phyloP scores from a whole-genome alignment of 2,888 invertebrate species.

The Arctia plantaginis region DNA sequence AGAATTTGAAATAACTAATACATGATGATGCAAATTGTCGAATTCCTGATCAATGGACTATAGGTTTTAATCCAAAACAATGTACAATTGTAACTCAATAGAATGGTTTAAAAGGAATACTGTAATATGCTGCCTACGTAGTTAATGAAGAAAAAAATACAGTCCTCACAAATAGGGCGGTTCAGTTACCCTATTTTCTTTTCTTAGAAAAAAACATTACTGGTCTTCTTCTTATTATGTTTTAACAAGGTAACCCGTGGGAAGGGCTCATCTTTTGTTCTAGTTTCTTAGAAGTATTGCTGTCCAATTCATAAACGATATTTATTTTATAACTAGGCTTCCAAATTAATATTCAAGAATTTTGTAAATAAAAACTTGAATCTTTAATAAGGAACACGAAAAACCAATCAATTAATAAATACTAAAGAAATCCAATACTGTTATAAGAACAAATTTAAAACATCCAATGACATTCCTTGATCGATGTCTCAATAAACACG shows the following conservation, averaged over 20 bases:
- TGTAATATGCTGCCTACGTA: neutral
- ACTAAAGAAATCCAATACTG: conserved; percentile 18
- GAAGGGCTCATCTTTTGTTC: no score
- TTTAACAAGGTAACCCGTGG: neutral
- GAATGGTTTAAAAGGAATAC: neutral
- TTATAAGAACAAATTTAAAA: conserved; percentile 23
- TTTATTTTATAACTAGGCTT: no score
- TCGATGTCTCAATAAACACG: conserved; percentile 42
- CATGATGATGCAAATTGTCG: no score
- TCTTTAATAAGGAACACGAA: conserved; percentile 4
- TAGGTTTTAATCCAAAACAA: no score
- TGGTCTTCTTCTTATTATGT: neutral
- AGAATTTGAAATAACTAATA: no score
- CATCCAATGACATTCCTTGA: conserved; percentile 35
- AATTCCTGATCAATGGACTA: no score
- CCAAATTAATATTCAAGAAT: neutral
- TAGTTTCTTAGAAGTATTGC: no score
- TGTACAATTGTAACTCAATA: neutral
- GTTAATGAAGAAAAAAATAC: neutral
- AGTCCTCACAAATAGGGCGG: neutral
- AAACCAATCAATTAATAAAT: conserved; percentile 13
- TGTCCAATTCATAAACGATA: no score
- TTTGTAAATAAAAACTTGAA: neutral
- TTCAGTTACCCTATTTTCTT: neutral
- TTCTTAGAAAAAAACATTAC: neutral